These are phyloP conservation scores for Andricus grossulariae DNA, from an alignment of 1,140 invertebrate genomes.

Conservation along the genomic window DNA sequence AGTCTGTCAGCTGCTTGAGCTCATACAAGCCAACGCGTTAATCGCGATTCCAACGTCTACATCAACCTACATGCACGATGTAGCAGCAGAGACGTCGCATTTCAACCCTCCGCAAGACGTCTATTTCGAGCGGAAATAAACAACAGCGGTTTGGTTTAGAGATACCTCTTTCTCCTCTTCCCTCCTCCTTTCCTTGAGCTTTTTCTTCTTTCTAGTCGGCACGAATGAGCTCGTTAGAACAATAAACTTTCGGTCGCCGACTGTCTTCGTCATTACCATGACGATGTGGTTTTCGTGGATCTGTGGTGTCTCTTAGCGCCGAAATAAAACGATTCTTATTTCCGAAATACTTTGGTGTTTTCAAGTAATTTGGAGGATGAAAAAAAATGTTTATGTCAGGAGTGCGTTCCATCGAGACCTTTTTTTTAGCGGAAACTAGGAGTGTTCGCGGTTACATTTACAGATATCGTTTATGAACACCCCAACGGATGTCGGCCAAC, in stretches of 20 bases:
- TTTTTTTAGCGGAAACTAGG: constrained; percentile 13
- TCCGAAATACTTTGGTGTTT: background rate
- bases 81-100: constrained; percentile 43
- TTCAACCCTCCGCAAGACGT: constrained; percentile 45
- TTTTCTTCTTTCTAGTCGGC: constrained; percentile 33
- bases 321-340: background rate
- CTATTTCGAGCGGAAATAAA: constrained; percentile 59
- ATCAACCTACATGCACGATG: constrained; percentile 23
- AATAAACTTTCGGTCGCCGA: constrained; percentile 52
- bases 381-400: background rate
- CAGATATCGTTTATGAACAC: constrained; percentile 28
- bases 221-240: constrained; percentile 58
- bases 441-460: constrained; percentile 5
- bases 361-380: background rate
- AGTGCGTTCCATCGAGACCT: background rate
- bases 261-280: constrained; percentile 32
- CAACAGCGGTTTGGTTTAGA: constrained; percentile 33
- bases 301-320: background rate
- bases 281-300: constrained; percentile 10
- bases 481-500: constrained; percentile 16
- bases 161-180: background rate
- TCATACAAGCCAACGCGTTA: constrained; percentile 28
- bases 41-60: background rate
- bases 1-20: constrained; percentile 27
- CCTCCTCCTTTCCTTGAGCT: constrained; percentile 27